Percentiles rank a stretch among this genome's conserved stretches.
These are phyloP conservation scores for Pygoscelis adeliae DNA, from an alignment of 2,113 vertebrate species.

Conservation along the genomic window DNA sequence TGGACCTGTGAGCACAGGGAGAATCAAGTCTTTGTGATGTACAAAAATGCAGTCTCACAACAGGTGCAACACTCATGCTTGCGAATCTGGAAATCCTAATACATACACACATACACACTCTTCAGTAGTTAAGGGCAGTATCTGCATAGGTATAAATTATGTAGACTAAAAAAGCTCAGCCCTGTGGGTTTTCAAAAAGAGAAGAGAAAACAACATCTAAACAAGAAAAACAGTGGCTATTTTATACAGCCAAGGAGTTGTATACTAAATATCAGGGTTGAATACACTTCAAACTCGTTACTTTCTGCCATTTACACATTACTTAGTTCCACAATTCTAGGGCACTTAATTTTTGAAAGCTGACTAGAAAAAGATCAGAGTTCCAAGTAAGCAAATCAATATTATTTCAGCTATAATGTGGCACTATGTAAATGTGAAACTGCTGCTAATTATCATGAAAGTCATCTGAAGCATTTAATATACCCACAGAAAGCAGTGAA, in stretches of 20 bases:
- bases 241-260: background rate
- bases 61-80: background rate
- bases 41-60: background rate
- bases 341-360: background rate
- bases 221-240: background rate
- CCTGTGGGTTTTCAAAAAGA: background rate
- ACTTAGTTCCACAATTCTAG: background rate
- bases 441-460: background rate
- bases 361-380: background rate
- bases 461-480: background rate
- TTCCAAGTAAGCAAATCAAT: background rate
- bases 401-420: background rate
- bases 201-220: background rate
- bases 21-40: background rate
- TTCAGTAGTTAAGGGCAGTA: background rate
- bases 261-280: background rate
- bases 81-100: background rate
- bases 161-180: background rate
- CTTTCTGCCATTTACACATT: background rate
- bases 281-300: background rate
- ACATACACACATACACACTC: too few species aligned
- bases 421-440: background rate
- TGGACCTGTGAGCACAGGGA: slow-evolving; percentile 72
- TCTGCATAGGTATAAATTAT: background rate
- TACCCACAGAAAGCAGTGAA: background rate